Conservation (phyloP, 2,888 invertebrate species). For the Hofmannophila pseudospretella region DNA sequence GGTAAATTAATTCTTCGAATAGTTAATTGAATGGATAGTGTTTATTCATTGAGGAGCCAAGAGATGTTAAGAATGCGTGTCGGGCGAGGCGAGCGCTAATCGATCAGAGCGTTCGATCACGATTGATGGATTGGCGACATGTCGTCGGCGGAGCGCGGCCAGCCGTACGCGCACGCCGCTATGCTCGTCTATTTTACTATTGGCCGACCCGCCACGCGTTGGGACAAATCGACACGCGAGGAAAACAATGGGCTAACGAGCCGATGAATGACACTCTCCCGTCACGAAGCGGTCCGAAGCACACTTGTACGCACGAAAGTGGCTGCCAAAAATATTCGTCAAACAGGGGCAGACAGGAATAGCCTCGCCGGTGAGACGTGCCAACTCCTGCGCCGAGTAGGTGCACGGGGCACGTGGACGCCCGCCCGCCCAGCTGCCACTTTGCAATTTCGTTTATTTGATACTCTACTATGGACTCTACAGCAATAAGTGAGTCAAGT, state of each 20-base stretch:
- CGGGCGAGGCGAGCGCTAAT: conserved; percentile 49
- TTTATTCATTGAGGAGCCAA: background rate
- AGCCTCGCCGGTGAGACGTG: conserved; percentile 59
- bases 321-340: conserved; percentile 71
- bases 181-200: conserved; percentile 56
- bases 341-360: conserved; percentile 66
- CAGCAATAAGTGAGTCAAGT: conserved; percentile 5
- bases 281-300: conserved; percentile 46
- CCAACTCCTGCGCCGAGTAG: conserved; percentile 59
- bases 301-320: conserved; percentile 61
- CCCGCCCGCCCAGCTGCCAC: conserved; percentile 38
- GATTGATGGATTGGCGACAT: conserved; percentile 67
- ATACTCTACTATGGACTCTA: conserved; percentile 7
- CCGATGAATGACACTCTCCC: conserved; percentile 71
- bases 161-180: conserved; percentile 47
- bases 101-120: conserved; percentile 64
- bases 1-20: no score
- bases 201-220: conserved; percentile 51
- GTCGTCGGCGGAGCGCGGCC: conserved; percentile 45
- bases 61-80: conserved; percentile 41
- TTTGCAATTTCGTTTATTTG: conserved; percentile 23
- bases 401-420: conserved; percentile 49
- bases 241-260: conserved; percentile 70
- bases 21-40: no score
- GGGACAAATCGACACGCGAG: conserved; percentile 63